Evolutionary conservation across 2,797 vertebrate species (phyloP).

Genomic region (Sebastes trivittatus): DNA sequence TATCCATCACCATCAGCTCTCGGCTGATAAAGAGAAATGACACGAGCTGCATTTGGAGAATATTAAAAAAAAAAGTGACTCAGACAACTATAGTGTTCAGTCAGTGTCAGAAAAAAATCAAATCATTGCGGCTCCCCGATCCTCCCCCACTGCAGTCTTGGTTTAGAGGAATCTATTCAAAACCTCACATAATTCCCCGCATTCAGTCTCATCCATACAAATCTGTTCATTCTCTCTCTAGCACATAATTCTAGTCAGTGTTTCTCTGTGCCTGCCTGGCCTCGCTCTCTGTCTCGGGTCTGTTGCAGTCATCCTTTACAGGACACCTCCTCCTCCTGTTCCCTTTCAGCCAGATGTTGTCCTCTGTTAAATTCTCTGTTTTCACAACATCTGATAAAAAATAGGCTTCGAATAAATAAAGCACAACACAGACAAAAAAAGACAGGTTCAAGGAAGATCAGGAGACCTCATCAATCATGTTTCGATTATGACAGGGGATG

Average conservation of each 20-base stretch:
- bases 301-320: slow-evolving; percentile 49
- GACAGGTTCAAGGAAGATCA: slow-evolving; percentile 10
- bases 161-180: slow-evolving; percentile 60
- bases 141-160: slow-evolving; percentile 28
- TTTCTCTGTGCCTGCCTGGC: slow-evolving; percentile 39
- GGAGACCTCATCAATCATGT: slow-evolving; percentile 24
- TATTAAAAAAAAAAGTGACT: slow-evolving; percentile 27
- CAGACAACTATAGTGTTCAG: slow-evolving; percentile 35
- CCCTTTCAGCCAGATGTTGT: slow-evolving; percentile 34
- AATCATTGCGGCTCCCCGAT: slow-evolving; percentile 18
- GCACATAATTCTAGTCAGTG: slow-evolving; percentile 60
- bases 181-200: slow-evolving; percentile 53
- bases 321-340: slow-evolving; percentile 39
- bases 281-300: slow-evolving; percentile 47
- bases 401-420: slow-evolving; percentile 23
- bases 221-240: slow-evolving; percentile 49
- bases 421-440: background rate
- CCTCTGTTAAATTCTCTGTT: slow-evolving; percentile 31
- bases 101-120: slow-evolving; percentile 41
- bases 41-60: slow-evolving; percentile 37
- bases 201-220: slow-evolving; percentile 56
- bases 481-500: slow-evolving; percentile 19
- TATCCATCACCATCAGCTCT: slow-evolving; percentile 62
- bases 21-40: slow-evolving; percentile 57
- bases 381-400: slow-evolving; percentile 30